These are phyloP conservation scores for Semicossyphus pulcher DNA, from an alignment of 2,113 vertebrate genomes.

Conservation along the genomic window DNA sequence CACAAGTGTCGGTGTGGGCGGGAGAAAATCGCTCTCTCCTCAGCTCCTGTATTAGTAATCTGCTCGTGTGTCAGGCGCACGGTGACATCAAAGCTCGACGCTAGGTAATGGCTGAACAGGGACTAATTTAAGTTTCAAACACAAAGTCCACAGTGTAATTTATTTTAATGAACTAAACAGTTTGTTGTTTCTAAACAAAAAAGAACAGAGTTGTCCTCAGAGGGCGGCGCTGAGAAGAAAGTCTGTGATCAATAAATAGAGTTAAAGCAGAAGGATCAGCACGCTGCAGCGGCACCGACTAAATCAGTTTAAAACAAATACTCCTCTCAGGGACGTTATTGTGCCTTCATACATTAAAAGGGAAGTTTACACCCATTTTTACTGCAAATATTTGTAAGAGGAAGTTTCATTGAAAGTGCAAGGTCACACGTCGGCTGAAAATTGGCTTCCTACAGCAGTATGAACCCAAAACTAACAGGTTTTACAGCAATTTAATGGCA, in stretches of 20 bases:
- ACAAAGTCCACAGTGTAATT: conserved; percentile 38
- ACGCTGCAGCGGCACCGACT: background rate
- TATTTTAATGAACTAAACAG: conserved; percentile 20
- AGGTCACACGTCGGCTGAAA: no score
- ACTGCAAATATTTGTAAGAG: no score
- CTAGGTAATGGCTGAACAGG: conserved; percentile 19
- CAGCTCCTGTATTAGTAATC: conserved; percentile 32
- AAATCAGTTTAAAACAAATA: background rate
- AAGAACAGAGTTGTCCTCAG: background rate
- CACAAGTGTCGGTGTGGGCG: conserved; percentile 21
- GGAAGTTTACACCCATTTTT: no score
- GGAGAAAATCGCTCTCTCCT: conserved; percentile 21
- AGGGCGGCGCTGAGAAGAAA: background rate
- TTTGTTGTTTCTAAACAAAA: conserved; percentile 30
- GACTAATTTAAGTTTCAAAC: conserved; percentile 38
- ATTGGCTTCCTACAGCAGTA: no score
- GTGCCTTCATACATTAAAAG: no score
- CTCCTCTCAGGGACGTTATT: no score
- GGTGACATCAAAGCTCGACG: conserved; percentile 35
- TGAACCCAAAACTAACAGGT: no score
- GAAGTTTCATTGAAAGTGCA: no score
- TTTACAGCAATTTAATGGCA: no score
- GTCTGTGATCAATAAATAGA: conserved; percentile 23
- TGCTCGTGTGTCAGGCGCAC: conserved; percentile 6
- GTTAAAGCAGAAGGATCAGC: conserved; percentile 11